Percentiles rank a stretch among this genome's conserved stretches.
Evolutionary conservation across 1,140 invertebrate species (phyloP).

Genomic region (Macrobrachium nipponense): DNA sequence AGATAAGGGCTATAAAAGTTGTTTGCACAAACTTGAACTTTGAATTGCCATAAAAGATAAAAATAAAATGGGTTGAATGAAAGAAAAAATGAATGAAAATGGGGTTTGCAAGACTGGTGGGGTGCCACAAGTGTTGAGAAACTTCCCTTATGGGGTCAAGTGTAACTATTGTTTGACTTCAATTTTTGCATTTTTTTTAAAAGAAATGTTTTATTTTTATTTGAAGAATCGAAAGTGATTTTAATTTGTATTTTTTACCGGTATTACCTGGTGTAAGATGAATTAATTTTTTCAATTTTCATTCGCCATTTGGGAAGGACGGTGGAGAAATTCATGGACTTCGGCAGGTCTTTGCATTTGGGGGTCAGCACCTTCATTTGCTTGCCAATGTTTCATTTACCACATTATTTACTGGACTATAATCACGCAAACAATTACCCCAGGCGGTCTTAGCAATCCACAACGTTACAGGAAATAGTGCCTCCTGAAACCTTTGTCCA

Average conservation of each 20-base stretch:
- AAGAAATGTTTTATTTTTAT: too few relatives aligned
- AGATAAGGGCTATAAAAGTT: too few relatives aligned
- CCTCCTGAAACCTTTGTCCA: slow-evolving; percentile 73
- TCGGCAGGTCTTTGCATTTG: slow-evolving; percentile 77
- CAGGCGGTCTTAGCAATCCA: slow-evolving; percentile 90
- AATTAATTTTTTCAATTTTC: not conserved
- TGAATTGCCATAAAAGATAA: too few relatives aligned
- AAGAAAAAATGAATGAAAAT: too few relatives aligned
- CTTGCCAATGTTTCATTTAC: slow-evolving; percentile 83
- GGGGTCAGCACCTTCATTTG: slow-evolving; percentile 78
- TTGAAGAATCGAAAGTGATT: too few relatives aligned
- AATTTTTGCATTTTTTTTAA: too few relatives aligned
- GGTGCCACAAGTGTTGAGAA: too few relatives aligned
- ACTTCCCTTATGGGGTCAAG: too few relatives aligned
- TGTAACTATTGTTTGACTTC: too few relatives aligned
- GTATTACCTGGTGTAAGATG: not conserved
- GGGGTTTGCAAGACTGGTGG: too few relatives aligned
- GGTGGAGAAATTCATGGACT: slow-evolving; percentile 80
- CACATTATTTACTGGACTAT: slow-evolving; percentile 83
- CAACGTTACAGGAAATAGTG: slow-evolving; percentile 83
- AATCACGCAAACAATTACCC: slow-evolving; percentile 93
- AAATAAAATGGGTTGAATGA: too few relatives aligned
- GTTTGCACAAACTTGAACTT: too few relatives aligned
- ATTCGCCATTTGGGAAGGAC: slow-evolving; percentile 83
- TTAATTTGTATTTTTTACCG: not conserved